phyloP scores from a whole-genome alignment of 2,888 invertebrate species.

The Spodoptera exigua region DNA sequence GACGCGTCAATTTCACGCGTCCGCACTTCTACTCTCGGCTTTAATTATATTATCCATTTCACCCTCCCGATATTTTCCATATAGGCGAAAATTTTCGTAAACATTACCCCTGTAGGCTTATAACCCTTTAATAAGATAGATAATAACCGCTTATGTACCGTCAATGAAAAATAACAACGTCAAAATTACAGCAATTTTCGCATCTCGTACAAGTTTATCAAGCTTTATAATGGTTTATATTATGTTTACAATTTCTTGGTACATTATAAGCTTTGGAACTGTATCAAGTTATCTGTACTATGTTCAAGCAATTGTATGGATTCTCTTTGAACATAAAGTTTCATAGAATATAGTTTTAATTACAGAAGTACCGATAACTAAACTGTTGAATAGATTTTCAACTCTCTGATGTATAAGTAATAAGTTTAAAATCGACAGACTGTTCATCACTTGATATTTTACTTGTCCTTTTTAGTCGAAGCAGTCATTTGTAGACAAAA shows the following conservation, averaged over 20 bases:
- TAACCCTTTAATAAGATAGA: constrained; percentile 22
- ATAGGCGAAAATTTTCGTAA: constrained; percentile 28
- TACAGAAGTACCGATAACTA: not conserved
- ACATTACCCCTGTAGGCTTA: constrained; percentile 21
- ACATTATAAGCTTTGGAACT: constrained; percentile 20
- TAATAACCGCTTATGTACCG: constrained; percentile 16
- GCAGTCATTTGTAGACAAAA: too few species aligned
- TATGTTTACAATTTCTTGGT: constrained; percentile 17
- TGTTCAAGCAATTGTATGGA: not conserved
- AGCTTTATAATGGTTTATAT: constrained; percentile 17
- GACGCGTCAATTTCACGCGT: constrained; percentile 53
- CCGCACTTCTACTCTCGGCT: constrained; percentile 30
- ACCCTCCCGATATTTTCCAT: constrained; percentile 37
- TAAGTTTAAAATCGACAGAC: too few species aligned
- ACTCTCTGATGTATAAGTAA: too few species aligned
- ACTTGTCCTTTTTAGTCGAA: too few species aligned
- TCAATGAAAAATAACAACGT: constrained; percentile 42
- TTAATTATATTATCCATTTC: constrained; percentile 45
- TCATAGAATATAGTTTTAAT: constrained; percentile 4
- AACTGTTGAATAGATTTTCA: too few species aligned
- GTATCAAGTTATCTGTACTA: constrained; percentile 2
- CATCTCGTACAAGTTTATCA: constrained; percentile 14
- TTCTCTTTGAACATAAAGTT: not conserved
- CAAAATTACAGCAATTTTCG: constrained; percentile 36
- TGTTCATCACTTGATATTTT: too few species aligned